phyloP scores from a whole-genome alignment of 2,888 invertebrate genomes.

The Nipponacmea schrenckii region DNA sequence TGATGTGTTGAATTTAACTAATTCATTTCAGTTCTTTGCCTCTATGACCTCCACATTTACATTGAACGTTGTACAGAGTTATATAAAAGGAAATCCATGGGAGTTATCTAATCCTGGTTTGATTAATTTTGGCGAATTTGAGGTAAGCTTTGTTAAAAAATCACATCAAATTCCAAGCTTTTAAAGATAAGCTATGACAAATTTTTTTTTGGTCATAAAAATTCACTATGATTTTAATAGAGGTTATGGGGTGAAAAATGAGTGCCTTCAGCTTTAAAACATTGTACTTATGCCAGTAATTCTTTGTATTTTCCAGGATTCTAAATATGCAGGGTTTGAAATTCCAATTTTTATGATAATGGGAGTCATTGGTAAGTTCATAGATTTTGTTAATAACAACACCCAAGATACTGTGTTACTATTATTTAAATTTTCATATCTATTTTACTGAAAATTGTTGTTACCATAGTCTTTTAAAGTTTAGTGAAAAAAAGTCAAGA shows the following conservation, averaged over 20 bases:
- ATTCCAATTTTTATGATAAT: constrained; percentile 89
- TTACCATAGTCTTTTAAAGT: not conserved
- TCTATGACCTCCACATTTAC: constrained; percentile 96
- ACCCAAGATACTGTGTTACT: too few species aligned
- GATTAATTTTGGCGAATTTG: constrained; percentile 95
- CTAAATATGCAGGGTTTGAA: constrained; percentile 69
- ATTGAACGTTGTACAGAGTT: constrained; percentile 83
- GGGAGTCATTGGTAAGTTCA: constrained; percentile 75
- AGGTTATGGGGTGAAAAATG: too few species aligned
- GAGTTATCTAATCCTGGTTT: constrained; percentile 78
- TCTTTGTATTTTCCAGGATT: constrained; percentile 58
- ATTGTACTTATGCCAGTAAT: not conserved
- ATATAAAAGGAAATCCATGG: constrained; percentile 79
- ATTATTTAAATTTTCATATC: too few species aligned
- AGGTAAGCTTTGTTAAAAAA: constrained; percentile 66
- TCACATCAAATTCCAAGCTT: too few species aligned
- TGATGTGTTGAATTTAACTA: too few species aligned
- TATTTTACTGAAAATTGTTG: not conserved
- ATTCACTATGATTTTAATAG: too few species aligned
- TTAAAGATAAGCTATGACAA: too few species aligned
- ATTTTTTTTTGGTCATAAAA: too few species aligned
- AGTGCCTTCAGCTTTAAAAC: too few species aligned
- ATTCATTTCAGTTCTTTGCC: constrained; percentile 79
- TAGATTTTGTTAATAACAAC: not conserved
- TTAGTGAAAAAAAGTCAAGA: not conserved